A percentile compares a stretch with the other conserved stretches of the same genome.
phyloP scores from a whole-genome alignment of 1,140 invertebrate species.

The Chlorops oryzae region DNA sequence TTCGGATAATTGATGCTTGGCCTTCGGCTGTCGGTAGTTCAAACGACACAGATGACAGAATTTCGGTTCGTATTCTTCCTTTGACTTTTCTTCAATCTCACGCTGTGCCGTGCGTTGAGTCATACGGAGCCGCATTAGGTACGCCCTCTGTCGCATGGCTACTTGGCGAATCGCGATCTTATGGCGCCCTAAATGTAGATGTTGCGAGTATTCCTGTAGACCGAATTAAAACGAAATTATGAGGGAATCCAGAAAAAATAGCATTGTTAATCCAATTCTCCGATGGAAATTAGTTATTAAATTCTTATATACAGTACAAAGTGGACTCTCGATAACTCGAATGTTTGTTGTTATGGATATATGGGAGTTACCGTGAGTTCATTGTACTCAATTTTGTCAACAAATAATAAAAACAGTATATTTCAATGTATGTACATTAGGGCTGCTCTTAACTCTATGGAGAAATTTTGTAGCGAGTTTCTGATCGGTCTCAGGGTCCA shows the following conservation, averaged over 20 bases:
- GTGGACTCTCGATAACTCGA: too few relatives aligned
- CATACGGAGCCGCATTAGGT: constrained; percentile 64
- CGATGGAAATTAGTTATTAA: too few relatives aligned
- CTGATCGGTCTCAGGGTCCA: too few relatives aligned
- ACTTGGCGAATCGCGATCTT: constrained; percentile 64
- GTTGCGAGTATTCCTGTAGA: constrained; percentile 62
- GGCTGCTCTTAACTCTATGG: too few relatives aligned
- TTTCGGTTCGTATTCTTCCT: constrained; percentile 57
- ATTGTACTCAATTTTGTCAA: too few relatives aligned
- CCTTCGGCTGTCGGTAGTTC: constrained; percentile 69
- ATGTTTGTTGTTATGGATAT: too few relatives aligned
- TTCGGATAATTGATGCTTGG: constrained; percentile 66
- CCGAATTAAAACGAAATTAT: constrained; percentile 7
- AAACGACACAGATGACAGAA: constrained; percentile 74
- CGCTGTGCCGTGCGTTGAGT: constrained; percentile 67
- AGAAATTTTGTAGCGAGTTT: too few relatives aligned
- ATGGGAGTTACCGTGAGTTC: too few relatives aligned
- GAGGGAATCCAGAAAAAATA: background rate
- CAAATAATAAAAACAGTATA: too few relatives aligned
- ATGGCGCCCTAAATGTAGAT: constrained; percentile 63
- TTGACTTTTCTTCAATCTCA: constrained; percentile 60
- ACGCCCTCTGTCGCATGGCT: constrained; percentile 63
- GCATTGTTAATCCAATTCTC: background rate
- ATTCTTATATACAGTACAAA: too few relatives aligned
- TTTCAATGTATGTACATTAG: too few relatives aligned